Conservation (phyloP, 2,888 invertebrate species). For the Pseudococcus jackbeardsleyi region DNA sequence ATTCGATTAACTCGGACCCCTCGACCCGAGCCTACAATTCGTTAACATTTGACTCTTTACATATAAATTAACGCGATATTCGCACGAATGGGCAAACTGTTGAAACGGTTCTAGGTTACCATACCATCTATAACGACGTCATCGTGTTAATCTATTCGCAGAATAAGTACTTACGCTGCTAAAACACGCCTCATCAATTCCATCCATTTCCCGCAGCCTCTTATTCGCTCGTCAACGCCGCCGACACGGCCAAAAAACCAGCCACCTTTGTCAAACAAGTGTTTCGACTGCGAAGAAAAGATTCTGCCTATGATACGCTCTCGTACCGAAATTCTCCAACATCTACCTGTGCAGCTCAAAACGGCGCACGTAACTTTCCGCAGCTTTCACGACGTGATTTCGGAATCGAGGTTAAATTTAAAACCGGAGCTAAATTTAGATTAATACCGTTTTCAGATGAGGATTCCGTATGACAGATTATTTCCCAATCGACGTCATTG, state of each 20-base stretch:
- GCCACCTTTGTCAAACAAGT: background rate
- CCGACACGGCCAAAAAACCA: too few species aligned
- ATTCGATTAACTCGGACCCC: constrained; percentile 4
- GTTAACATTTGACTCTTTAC: constrained; percentile 42
- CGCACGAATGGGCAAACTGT: constrained; percentile 47
- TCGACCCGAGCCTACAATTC: background rate
- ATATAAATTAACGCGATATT: constrained; percentile 33
- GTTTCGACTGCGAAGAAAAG: background rate
- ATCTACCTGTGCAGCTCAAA: too few species aligned
- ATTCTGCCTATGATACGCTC: too few species aligned
- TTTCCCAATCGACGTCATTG: background rate
- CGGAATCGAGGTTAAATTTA: background rate
- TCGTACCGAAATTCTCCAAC: too few species aligned
- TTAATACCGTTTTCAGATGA: background rate
- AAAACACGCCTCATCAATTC: background rate
- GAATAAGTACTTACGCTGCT: background rate
- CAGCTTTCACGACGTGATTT: background rate
- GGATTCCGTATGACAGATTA: constrained; percentile 18
- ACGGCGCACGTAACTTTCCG: too few species aligned
- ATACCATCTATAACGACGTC: background rate
- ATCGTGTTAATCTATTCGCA: background rate
- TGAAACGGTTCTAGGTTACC: background rate
- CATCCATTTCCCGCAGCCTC: background rate
- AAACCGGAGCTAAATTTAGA: constrained; percentile 8
- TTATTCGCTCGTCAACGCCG: too few species aligned